Percentiles rank a stretch among this genome's conserved stretches.
These are phyloP conservation scores for Tarsius wallacei DNA, from an alignment of 2,797 vertebrate species.

Conservation along the genomic window DNA sequence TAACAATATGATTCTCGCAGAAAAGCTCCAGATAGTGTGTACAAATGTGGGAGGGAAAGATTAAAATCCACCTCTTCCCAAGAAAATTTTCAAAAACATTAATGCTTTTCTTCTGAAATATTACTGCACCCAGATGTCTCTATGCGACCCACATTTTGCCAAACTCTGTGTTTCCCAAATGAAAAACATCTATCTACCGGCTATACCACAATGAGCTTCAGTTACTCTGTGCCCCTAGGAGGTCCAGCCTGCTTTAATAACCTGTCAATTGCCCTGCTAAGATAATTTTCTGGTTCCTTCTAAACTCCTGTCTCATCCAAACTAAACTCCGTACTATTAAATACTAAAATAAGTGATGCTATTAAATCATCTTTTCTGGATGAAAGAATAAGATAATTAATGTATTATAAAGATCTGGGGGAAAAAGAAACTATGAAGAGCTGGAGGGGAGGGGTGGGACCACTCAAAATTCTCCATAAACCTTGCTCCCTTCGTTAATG, in stretches of 20 bases:
- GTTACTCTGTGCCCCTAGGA: not conserved
- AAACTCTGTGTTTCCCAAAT: not conserved
- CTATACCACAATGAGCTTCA: not conserved
- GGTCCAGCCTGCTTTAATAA: not conserved
- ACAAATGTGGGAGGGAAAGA: not conserved
- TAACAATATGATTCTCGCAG: not conserved
- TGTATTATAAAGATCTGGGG: not conserved
- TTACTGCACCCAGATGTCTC: not conserved
- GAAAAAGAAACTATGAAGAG: not conserved
- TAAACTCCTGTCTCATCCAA: not conserved
- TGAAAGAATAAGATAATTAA: not conserved
- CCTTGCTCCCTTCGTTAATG: not conserved
- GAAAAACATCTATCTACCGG: not conserved
- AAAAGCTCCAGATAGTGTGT: not conserved
- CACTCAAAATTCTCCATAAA: not conserved
- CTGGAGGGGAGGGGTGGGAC: not conserved
- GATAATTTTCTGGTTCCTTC: conserved; percentile 14
- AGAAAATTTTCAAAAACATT: not conserved
- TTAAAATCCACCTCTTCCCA: not conserved
- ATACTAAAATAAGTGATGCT: not conserved
- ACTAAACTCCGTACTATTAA: not conserved
- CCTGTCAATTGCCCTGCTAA: not conserved
- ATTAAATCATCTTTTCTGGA: not conserved
- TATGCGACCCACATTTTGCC: not conserved
- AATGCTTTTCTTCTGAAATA: not conserved